phyloP scores from a whole-genome alignment of 2,797 vertebrate genomes.

The Peromyscus eremicus region DNA sequence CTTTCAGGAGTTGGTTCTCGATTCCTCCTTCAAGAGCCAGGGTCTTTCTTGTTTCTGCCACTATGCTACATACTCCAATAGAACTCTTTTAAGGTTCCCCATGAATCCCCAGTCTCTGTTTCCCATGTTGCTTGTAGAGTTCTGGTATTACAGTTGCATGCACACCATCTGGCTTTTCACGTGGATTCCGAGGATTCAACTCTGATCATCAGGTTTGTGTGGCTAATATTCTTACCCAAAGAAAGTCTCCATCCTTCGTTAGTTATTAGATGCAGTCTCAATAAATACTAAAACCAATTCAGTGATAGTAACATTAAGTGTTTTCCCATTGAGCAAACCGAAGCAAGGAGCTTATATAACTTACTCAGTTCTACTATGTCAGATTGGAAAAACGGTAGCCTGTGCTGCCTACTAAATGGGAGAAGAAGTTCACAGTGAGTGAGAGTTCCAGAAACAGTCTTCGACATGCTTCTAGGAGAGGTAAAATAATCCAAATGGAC shows the following conservation, averaged over 20 bases:
- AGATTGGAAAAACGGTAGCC: not conserved
- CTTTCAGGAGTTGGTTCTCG: not conserved
- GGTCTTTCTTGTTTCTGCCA: not conserved
- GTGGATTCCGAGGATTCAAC: not conserved
- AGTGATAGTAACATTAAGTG: too few relatives aligned
- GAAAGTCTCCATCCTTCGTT: not conserved
- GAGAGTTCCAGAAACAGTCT: not conserved
- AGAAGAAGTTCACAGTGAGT: not conserved
- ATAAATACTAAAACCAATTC: not conserved
- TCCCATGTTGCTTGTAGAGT: not conserved
- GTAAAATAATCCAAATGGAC: not conserved
- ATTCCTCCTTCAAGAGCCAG: not conserved
- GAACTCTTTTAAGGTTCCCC: not conserved
- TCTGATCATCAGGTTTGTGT: not conserved
- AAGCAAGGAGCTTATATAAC: not conserved
- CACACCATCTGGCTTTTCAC: not conserved
- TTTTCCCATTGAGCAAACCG: not conserved
- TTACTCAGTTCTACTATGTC: not conserved
- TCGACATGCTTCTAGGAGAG: not conserved
- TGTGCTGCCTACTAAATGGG: not conserved
- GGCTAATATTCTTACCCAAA: not conserved
- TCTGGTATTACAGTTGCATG: not conserved
- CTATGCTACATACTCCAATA: not conserved
- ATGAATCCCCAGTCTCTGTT: too few relatives aligned
- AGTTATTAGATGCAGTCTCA: not conserved